These are phyloP conservation scores for Ctenodactylus gundi DNA, from an alignment of 2,113 vertebrate species.

Conservation along the genomic window DNA sequence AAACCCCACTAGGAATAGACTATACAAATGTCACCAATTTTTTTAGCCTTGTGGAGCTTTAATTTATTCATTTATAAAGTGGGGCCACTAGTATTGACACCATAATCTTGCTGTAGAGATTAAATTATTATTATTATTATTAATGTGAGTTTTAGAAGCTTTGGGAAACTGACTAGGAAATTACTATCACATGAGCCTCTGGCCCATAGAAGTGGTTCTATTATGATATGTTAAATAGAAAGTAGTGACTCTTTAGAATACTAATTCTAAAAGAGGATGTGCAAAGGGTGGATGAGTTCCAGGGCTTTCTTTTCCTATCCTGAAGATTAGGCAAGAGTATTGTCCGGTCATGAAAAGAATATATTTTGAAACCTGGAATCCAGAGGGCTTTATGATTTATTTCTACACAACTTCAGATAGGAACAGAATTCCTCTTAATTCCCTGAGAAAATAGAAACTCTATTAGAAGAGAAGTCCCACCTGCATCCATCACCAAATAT, in stretches of 20 bases:
- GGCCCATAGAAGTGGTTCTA: background rate
- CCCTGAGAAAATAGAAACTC: conserved; percentile 41
- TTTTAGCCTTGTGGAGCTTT: background rate
- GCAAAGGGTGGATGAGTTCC: background rate
- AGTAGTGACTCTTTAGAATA: background rate
- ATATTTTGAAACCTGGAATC: background rate
- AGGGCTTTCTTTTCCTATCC: background rate
- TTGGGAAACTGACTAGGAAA: background rate
- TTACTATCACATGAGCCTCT: background rate
- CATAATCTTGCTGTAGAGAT: background rate
- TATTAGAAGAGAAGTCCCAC: conserved; percentile 29
- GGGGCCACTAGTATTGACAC: background rate
- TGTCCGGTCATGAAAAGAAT: background rate
- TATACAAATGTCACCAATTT: background rate
- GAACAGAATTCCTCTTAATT: conserved; percentile 52
- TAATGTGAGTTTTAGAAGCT: background rate
- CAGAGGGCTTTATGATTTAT: conserved; percentile 36
- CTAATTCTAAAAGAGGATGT: background rate
- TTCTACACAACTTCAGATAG: background rate
- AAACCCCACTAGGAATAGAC: background rate
- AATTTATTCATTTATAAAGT: background rate
- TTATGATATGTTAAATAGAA: background rate
- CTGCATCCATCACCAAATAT: background rate
- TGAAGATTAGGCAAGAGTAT: background rate
- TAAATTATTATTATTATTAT: conserved; percentile 25